These are phyloP conservation scores for Pseudotriccus pelzelni DNA, from an alignment of 2,797 vertebrate genomes.

Conservation along the genomic window DNA sequence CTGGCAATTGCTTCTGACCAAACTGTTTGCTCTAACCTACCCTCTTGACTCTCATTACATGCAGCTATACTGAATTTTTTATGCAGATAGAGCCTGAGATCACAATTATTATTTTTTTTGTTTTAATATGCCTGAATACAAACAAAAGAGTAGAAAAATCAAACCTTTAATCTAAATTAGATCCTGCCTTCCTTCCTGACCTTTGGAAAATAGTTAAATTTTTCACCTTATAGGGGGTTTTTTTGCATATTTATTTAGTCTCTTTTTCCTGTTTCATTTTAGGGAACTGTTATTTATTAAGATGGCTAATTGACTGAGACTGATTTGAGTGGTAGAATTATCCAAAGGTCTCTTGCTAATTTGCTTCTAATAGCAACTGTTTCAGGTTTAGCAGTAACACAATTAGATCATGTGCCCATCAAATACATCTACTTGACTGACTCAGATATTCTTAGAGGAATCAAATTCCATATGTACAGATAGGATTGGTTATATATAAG, in stretches of 20 bases:
- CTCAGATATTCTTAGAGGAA: conserved; percentile 33
- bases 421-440: conserved; percentile 18
- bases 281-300: conserved; percentile 52
- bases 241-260: conserved; percentile 15
- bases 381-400: conserved; percentile 59
- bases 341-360: conserved; percentile 59
- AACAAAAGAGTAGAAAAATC: neutral
- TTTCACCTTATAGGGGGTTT: neutral
- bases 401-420: conserved; percentile 49
- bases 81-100: neutral
- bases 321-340: conserved; percentile 66
- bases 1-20: neutral
- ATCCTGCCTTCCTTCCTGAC: conserved; percentile 37
- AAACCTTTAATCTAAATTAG: neutral
- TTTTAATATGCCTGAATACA: neutral
- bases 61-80: neutral
- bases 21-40: neutral
- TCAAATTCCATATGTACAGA: neutral
- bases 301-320: conserved; percentile 35
- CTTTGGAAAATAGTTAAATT: conserved; percentile 30
- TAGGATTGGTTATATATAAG: neutral
- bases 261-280: conserved; percentile 46
- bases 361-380: conserved; percentile 49
- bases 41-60: neutral
- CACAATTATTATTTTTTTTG: neutral